Evolutionary conservation across 2,888 invertebrate genomes (phyloP).

Genomic region (Melitaea athalia): DNA sequence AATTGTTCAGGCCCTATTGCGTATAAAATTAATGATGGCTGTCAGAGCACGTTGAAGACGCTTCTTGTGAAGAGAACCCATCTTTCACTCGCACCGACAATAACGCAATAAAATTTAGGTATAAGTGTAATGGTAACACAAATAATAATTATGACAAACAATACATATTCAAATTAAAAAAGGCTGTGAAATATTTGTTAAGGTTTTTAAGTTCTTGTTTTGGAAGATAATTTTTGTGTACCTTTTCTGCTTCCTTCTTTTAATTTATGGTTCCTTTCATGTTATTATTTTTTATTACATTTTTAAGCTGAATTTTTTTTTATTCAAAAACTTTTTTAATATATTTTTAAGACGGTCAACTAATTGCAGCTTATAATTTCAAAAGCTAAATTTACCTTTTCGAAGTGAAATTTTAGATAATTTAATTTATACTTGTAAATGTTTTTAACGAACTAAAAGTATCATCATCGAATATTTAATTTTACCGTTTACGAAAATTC

Average conservation of each 20-base stretch:
- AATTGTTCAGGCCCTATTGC: constrained; percentile 14
- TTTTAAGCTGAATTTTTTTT: too few relatives aligned
- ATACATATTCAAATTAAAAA: neutral
- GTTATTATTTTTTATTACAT: too few relatives aligned
- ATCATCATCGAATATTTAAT: constrained; percentile 17
- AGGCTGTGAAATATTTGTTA: neutral
- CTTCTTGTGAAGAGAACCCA: neutral
- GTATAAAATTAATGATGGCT: constrained; percentile 17
- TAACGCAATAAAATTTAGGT: constrained; percentile 2
- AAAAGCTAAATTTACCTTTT: too few relatives aligned
- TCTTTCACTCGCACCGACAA: constrained; percentile 11
- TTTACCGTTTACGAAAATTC: constrained; percentile 6
- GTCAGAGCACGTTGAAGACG: constrained; percentile 11
- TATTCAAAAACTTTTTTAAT: too few relatives aligned
- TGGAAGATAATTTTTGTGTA: neutral
- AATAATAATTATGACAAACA: neutral
- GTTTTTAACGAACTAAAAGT: neutral
- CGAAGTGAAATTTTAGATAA: neutral
- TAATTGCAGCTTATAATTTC: too few relatives aligned
- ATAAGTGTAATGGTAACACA: neutral
- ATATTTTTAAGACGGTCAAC: too few relatives aligned
- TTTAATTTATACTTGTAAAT: neutral
- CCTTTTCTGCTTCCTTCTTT: too few relatives aligned
- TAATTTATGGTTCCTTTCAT: too few relatives aligned
- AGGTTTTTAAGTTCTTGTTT: neutral